Percentiles rank a stretch among this genome's conserved stretches.
Evolutionary conservation across 2,888 invertebrate genomes (phyloP).

Genomic region (Drosophila pullipes): DNA sequence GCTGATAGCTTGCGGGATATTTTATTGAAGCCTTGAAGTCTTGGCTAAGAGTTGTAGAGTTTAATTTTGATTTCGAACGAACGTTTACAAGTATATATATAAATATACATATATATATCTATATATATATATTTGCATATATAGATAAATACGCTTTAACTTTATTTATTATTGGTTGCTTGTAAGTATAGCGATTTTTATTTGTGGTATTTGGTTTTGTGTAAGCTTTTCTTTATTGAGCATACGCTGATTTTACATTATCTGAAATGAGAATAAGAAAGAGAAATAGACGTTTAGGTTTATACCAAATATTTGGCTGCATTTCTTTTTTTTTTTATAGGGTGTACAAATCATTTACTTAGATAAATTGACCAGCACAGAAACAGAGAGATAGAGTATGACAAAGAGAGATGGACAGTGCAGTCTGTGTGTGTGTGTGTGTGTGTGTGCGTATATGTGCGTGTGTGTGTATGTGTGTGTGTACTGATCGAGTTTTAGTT

Average conservation of each 20-base stretch:
- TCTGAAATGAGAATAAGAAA: conserved; percentile 84
- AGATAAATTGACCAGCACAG: conserved; percentile 23
- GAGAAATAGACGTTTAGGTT: conserved; percentile 80
- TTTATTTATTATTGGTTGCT: conserved; percentile 27
- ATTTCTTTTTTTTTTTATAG: conserved; percentile 14
- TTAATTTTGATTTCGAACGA: conserved; percentile 55
- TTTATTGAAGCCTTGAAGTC: conserved; percentile 44
- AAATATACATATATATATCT: conserved; percentile 28
- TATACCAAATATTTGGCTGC: conserved; percentile 66
- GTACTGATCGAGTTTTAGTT: conserved; percentile 30
- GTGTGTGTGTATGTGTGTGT: conserved; percentile 5
- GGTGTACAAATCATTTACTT: conserved; percentile 10
- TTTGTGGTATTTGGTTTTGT: conserved; percentile 31
- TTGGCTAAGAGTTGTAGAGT: conserved; percentile 51
- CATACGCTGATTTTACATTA: conserved; percentile 83
- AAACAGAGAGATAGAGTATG: conserved; percentile 35
- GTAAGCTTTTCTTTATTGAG: conserved; percentile 61
- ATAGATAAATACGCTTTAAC: conserved; percentile 47
- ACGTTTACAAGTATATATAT: conserved; percentile 36
- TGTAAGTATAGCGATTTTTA: conserved; percentile 47
- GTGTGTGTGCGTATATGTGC: conserved; percentile 1
- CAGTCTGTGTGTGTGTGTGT: conserved; percentile 1
- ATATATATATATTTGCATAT: conserved; percentile 28
- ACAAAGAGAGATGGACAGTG: conserved; percentile 37
- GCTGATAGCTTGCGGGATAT: conserved; percentile 63